Percentiles rank a stretch among this genome's conserved stretches.
phyloP scores from a whole-genome alignment of 1,140 invertebrate species.

The Zaprionus vittiger region DNA sequence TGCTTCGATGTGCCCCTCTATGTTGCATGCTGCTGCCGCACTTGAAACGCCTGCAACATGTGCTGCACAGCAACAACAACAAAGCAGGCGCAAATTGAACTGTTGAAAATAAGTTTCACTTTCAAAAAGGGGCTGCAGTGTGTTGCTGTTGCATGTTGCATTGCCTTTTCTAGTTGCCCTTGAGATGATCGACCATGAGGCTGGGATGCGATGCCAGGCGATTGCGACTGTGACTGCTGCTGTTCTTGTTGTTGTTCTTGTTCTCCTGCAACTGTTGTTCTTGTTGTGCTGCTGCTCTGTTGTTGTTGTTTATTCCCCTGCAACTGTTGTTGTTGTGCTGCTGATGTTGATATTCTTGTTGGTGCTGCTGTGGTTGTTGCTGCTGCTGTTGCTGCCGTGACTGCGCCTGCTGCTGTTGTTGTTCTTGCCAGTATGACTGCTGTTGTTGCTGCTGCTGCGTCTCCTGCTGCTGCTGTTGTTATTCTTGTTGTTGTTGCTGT shows the following conservation, averaged over 20 bases:
- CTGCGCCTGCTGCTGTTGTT: background rate
- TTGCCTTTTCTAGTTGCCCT: constrained; percentile 33
- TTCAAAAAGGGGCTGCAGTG: constrained; percentile 19
- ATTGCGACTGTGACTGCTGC: too few species aligned
- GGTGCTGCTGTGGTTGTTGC: background rate
- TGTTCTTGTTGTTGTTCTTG: too few species aligned
- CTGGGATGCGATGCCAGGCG: too few species aligned
- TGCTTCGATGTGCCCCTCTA: constrained; percentile 3
- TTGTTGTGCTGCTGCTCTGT: too few species aligned
- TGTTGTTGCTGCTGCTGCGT: constrained; percentile 5
- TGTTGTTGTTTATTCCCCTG: too few species aligned
- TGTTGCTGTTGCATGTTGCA: constrained; percentile 1
- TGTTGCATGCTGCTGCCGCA: constrained; percentile 25
- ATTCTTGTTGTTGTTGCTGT: constrained; percentile 8
- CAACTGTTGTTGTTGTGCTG: too few species aligned
- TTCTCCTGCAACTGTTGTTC: too few species aligned
- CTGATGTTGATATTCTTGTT: too few species aligned
- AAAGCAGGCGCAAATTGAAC: constrained; percentile 50
- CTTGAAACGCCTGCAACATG: constrained; percentile 45
- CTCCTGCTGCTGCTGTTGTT: constrained; percentile 1
- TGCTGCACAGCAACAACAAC: constrained; percentile 10
- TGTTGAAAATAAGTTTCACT: constrained; percentile 46
- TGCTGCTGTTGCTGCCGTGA: background rate
- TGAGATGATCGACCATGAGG: constrained; percentile 2
- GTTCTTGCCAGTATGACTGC: background rate